Evolutionary conservation across 2,888 invertebrate species (phyloP).

Genomic region (Dorcus parallelipipedus): DNA sequence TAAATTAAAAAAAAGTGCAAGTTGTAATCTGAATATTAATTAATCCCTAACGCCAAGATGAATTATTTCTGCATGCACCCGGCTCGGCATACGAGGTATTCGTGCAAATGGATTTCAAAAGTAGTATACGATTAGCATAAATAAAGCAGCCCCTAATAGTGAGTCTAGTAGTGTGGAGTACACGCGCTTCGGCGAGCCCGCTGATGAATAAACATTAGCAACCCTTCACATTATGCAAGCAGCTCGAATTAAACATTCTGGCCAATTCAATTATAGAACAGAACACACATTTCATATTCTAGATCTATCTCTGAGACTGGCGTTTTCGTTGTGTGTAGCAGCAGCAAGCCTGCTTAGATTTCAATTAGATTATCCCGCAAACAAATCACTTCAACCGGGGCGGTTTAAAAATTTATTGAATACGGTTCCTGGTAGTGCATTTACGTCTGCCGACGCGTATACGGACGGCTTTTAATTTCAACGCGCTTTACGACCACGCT

Average conservation of each 20-base stretch:
- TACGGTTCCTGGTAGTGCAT: background rate
- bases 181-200: constrained; percentile 26
- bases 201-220: constrained; percentile 47
- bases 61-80: too few species aligned
- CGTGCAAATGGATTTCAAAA: constrained; percentile 7
- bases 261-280: constrained; percentile 49
- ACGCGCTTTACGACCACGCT: too few species aligned
- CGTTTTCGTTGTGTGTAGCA: constrained; percentile 21
- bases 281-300: constrained; percentile 46
- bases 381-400: constrained; percentile 7
- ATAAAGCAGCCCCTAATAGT: constrained; percentile 18
- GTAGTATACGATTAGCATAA: constrained; percentile 27
- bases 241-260: constrained; percentile 47
- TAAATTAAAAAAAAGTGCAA: too few species aligned
- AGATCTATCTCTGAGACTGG: constrained; percentile 35
- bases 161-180: constrained; percentile 22
- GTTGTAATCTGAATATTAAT: too few species aligned
- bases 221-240: constrained; percentile 48
- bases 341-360: constrained; percentile 10
- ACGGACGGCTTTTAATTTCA: too few species aligned
- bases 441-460: too few species aligned
- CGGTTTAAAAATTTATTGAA: constrained; percentile 2
- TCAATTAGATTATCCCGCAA: constrained; percentile 17
- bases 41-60: too few species aligned
- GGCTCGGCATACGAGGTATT: background rate